Conservation (phyloP, 2,113 vertebrate species). For the Malurus melanocephalus region DNA sequence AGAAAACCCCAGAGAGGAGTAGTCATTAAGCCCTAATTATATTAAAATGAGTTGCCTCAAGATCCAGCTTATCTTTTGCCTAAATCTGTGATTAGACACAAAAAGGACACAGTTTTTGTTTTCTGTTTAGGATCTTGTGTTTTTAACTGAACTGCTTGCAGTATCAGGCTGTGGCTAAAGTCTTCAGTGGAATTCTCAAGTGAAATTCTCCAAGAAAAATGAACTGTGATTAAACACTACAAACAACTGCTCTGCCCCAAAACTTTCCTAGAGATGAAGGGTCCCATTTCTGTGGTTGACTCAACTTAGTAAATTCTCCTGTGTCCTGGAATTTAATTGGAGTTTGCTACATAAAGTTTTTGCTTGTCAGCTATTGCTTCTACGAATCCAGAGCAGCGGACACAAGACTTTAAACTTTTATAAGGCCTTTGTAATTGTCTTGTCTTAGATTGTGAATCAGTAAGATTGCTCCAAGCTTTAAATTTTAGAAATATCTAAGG, state of each 20-base stretch:
- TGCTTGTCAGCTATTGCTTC: not conserved
- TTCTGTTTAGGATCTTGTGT: not conserved
- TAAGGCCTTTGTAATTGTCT: not conserved
- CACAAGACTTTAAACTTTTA: not conserved
- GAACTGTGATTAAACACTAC: not conserved
- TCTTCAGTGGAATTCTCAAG: not conserved
- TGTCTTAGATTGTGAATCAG: not conserved
- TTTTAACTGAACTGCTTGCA: not conserved
- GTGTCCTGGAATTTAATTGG: not conserved
- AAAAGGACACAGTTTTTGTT: not conserved
- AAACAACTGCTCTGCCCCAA: not conserved
- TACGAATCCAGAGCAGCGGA: not conserved
- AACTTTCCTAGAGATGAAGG: not conserved
- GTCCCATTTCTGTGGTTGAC: not conserved
- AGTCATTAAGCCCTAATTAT: not conserved
- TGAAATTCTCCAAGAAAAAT: not conserved
- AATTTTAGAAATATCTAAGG: not conserved
- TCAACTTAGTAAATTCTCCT: not conserved
- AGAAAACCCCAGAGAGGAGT: not conserved
- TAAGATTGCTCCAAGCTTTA: not conserved
- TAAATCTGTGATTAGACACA: not conserved
- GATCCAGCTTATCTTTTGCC: not conserved
- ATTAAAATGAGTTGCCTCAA: not conserved
- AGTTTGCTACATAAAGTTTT: not conserved
- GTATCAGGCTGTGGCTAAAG: not conserved